Evolutionary conservation across 2,888 invertebrate genomes (phyloP), one percentile per base, ranked within the genome.

Genomic region (Aphodius granarius): DNA sequence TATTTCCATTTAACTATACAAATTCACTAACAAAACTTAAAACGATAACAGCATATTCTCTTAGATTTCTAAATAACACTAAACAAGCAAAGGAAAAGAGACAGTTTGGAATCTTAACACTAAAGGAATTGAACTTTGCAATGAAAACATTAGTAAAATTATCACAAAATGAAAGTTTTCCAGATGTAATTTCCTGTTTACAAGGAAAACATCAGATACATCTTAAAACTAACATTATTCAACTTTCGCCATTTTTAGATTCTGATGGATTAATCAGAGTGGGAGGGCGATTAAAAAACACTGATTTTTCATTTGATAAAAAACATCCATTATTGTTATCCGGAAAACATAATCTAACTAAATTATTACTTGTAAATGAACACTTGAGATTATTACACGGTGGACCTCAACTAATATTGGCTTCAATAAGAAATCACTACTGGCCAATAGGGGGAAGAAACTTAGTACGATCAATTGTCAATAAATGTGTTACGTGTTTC

Each of bases 401-500:
- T 62, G 63, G 63, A 0, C 72, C 72, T n/a, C 63, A 64, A 15
- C 21, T 17, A 1, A 63, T 15, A 1, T 43, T 71, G 64, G 73
- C 73, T 9, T 73, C 65, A 0, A 21, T 73, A n/a, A 5, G 73
- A 9, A 22, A 20, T 0, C 63, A 66, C n/a, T 73, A 66, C 6
- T 73, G 75, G 75, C 73, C 66, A 4, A 63, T 73, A 16, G 22
- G 70, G 5, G 76, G 74, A 5, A 64, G 71, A n/a, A 75, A 72
- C 22, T 16, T 65, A 6, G 65, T 73, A 1, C 66, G 20, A 66
- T 13, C 63, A 23, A 72, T 75, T 21, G 16, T 72, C 15, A 74
- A 62, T 4, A 73, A 71, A 18, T 78, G 76, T 22, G 21, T 78
- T 2, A 74, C 22, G 20, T 76, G 78, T 62, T 76, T 78, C 73